phyloP scores from a whole-genome alignment of 2,113 vertebrate genomes.

The Siphamia tubifer region DNA sequence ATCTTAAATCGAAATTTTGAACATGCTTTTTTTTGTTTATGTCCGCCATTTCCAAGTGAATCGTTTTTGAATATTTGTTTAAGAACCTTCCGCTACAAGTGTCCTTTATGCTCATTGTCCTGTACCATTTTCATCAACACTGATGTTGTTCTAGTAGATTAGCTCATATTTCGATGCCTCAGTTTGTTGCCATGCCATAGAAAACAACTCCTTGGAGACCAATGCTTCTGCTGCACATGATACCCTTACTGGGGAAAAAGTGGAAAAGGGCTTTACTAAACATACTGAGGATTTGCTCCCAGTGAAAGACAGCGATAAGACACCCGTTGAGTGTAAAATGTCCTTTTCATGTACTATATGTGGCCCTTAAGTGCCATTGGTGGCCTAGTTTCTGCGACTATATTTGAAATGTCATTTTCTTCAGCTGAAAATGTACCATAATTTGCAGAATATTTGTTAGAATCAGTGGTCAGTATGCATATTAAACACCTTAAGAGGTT shows the following conservation, averaged over 20 bases:
- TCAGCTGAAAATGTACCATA: constrained; percentile 38
- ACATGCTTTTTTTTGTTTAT: background rate
- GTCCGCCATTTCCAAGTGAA: background rate
- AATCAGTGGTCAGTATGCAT: background rate
- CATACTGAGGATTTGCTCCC: constrained; percentile 31
- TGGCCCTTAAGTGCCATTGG: constrained; percentile 42
- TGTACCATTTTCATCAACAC: background rate
- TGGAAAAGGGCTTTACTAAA: constrained; percentile 31
- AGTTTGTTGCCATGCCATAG: constrained; percentile 22
- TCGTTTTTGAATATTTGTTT: background rate
- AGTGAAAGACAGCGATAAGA: constrained; percentile 47
- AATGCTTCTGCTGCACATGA: background rate
- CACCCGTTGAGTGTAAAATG: constrained; percentile 39
- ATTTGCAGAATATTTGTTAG: constrained; percentile 13
- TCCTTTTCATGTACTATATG: constrained; percentile 51
- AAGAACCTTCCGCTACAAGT: background rate
- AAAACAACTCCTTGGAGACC: constrained; percentile 15
- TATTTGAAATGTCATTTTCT: constrained; percentile 65
- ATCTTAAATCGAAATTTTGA: background rate
- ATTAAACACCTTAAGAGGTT: constrained; percentile 25
- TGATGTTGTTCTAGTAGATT: constrained; percentile 32
- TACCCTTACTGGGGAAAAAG: background rate
- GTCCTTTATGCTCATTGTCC: background rate
- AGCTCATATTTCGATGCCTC: constrained; percentile 14
- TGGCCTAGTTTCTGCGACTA: constrained; percentile 64